A percentile compares a stretch with the other conserved stretches of the same genome.
Evolutionary conservation across 2,113 vertebrate species (phyloP).

Genomic region (Campylomormyrus numenius): DNA sequence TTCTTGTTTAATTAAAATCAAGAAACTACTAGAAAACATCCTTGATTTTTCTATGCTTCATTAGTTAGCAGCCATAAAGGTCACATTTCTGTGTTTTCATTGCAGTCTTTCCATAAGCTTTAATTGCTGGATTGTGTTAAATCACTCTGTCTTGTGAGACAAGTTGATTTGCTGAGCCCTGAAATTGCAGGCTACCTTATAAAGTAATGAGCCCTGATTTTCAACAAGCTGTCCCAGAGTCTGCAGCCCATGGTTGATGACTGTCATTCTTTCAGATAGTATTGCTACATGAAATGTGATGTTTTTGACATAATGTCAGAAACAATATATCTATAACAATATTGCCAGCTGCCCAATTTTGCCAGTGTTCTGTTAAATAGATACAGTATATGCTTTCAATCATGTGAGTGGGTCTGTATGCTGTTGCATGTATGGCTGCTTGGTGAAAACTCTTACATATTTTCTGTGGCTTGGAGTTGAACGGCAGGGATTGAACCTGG

Average conservation of each 20-base stretch:
- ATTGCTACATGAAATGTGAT: conserved; percentile 29
- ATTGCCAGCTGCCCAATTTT: conserved; percentile 38
- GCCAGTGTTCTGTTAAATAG: conserved; percentile 7
- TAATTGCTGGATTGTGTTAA: conserved; percentile 19
- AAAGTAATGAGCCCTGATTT: conserved; percentile 28
- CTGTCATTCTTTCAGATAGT: conserved; percentile 27
- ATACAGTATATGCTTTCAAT: not conserved
- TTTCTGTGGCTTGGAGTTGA: not conserved
- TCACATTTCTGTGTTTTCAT: not conserved
- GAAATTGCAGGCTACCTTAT: conserved; percentile 33
- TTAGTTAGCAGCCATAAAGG: conserved; percentile 19
- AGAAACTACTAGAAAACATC: conserved; percentile 9
- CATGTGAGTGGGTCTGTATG: not conserved
- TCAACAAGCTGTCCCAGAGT: conserved; percentile 29
- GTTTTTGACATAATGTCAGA: conserved; percentile 40
- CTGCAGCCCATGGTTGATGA: conserved; percentile 20
- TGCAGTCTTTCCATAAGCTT: conserved; percentile 13
- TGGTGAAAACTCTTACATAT: not conserved
- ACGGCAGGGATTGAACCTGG: not conserved
- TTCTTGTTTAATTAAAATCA: not conserved
- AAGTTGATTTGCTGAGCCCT: conserved; percentile 22
- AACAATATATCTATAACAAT: conserved; percentile 36
- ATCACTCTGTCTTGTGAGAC: conserved; percentile 30
- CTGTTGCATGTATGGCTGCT: not conserved
- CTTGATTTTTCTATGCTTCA: conserved; percentile 21